Base-by-base conservation (phyloP, 1,140 invertebrate species). In the Aphelinus atriplicis region DNA sequence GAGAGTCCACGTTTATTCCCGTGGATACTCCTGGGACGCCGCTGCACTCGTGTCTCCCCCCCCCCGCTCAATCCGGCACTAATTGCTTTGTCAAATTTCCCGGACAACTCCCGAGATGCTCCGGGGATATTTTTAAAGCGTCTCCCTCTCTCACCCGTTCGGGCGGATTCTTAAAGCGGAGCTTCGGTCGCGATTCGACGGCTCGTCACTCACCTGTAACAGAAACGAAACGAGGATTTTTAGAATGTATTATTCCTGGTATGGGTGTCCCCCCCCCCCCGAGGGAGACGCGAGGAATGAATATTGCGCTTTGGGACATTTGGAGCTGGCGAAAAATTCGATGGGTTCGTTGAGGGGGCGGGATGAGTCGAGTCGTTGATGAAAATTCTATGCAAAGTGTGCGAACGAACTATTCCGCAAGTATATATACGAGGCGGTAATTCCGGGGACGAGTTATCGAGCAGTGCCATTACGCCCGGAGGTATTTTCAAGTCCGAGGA, bases 381-480 rank as follows among this genome's bases (percentile, higher is more conserved):
- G 72, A 69, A 67, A 69, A 74, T 74, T 74, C 65, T 68, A 74
- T 74, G 72, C 65, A 74, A 74, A 74, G 26, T 7, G 47, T 61
- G n/a, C 10, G 7, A 65, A 43, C 48, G 55, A 10, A 1, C 45
- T 26, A 26, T 7, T 56, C 3, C 47, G 10, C 3, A 45, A 3
- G 47, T 42, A 43, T 26, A 55, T 9, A 50, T 62, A 63, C 61
- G 10, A 62, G 53, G 62, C 2, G 9, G 26, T 26, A 10, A 51
- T 26, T 26, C 26, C 26, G 0, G 26, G 2, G 58, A 26, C 26
- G 26, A 26, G 26, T 26, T 26, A 9, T 1, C 26, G 10, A 10
- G 7, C 42, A 47, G 50, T 43, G 46, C 2, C 58, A 51, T 45
- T 7, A 4, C 48, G n/a, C 64, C 7, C 56, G 3, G 26, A 47